These are phyloP conservation scores for Cheumatopsyche charites DNA, from an alignment of 1,140 invertebrate genomes.

Conservation along the genomic window DNA sequence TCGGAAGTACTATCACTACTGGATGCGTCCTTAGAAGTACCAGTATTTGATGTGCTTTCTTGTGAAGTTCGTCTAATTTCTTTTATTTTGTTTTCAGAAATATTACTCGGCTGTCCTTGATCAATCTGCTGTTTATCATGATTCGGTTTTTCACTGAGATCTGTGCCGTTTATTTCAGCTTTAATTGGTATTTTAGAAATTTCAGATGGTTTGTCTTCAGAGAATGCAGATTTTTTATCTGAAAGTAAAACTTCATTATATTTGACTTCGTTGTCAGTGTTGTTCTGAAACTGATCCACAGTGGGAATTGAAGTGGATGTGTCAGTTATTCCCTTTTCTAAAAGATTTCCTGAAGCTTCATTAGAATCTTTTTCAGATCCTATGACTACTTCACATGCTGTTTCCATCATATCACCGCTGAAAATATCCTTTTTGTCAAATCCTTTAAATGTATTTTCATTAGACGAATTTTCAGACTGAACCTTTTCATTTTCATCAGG, in stretches of 20 bases:
- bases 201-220: background rate
- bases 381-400: conserved; percentile 24
- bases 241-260: background rate
- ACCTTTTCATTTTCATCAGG: conserved; percentile 11
- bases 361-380: conserved; percentile 31
- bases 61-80: conserved; percentile 42
- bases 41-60: conserved; percentile 43
- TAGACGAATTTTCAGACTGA: conserved; percentile 17
- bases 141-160: background rate
- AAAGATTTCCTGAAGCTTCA: conserved; percentile 18
- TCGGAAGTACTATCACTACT: conserved; percentile 52
- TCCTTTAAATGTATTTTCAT: conserved; percentile 31
- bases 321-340: conserved; percentile 19
- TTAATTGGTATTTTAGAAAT: background rate
- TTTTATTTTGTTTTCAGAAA: conserved; percentile 11
- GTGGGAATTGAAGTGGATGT: background rate
- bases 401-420: conserved; percentile 30
- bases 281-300: background rate
- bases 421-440: conserved; percentile 24
- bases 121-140: background rate
- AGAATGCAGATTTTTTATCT: background rate
- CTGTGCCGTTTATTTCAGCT: background rate
- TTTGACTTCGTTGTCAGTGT: background rate
- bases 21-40: conserved; percentile 35
- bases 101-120: conserved; percentile 11